Conservation (phyloP, 2,888 invertebrate genomes). For the Bimastos eiseni region DNA sequence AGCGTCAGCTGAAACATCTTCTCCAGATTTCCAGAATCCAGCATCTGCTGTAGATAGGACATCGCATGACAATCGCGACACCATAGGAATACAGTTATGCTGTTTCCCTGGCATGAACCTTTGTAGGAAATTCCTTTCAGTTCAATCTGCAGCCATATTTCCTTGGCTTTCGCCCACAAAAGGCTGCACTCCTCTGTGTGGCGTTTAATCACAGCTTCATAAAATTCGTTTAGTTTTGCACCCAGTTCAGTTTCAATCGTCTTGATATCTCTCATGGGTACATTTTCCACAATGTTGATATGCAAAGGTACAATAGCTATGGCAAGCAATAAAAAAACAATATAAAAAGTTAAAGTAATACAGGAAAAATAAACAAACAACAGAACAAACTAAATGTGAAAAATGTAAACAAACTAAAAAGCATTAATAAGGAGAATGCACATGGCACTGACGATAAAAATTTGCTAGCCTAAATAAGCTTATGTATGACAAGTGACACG, state of each 20-base stretch:
- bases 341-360: not conserved
- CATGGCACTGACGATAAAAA: not conserved
- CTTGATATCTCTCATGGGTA: not conserved
- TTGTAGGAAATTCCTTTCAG: not conserved
- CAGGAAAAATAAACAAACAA: too few relatives aligned
- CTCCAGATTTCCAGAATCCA: not conserved
- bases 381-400: too few relatives aligned
- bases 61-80: not conserved
- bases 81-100: not conserved
- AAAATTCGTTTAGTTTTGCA: not conserved
- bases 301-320: not conserved
- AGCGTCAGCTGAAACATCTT: not conserved
- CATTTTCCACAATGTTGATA: not conserved
- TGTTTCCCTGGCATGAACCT: constrained; percentile 6
- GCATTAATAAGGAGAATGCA: not conserved
- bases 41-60: not conserved
- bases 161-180: not conserved
- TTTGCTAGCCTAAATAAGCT: too few relatives aligned
- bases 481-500: too few relatives aligned
- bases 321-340: too few relatives aligned
- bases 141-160: not conserved
- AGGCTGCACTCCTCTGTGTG: not conserved
- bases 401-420: too few relatives aligned
- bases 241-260: not conserved
- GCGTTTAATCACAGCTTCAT: not conserved